phyloP scores from a whole-genome alignment of 2,888 invertebrate species.

The Synergus laeviventris region DNA sequence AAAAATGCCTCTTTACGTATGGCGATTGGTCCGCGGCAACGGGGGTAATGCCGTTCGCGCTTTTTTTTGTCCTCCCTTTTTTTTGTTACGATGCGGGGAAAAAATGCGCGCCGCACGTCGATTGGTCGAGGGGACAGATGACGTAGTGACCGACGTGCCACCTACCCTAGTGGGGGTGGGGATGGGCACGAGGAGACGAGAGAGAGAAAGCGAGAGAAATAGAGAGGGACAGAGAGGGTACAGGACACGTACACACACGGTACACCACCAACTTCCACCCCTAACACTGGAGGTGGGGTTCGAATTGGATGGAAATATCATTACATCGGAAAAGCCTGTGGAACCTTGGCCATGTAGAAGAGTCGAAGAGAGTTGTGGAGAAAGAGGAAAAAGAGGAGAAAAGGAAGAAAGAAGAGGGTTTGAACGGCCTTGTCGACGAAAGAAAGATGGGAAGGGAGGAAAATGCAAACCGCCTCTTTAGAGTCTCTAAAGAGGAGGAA shows the following conservation, averaged over 20 bases:
- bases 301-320: slow-evolving; percentile 73
- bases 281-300: slow-evolving; percentile 48
- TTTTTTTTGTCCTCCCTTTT: slow-evolving; percentile 64
- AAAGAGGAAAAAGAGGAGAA: slow-evolving; percentile 2
- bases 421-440: background rate
- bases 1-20: slow-evolving; percentile 77
- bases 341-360: slow-evolving; percentile 58
- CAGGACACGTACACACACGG: slow-evolving; percentile 45
- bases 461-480: slow-evolving; percentile 24
- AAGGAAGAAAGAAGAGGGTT: slow-evolving; percentile 16
- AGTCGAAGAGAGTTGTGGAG: slow-evolving; percentile 44
- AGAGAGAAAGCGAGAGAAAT: slow-evolving; percentile 51
- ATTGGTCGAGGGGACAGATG: slow-evolving; percentile 77
- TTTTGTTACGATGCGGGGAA: slow-evolving; percentile 73
- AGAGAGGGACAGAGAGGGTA: slow-evolving; percentile 53
- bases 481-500: slow-evolving; percentile 31
- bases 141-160: slow-evolving; percentile 76
- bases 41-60: slow-evolving; percentile 73
- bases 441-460: slow-evolving; percentile 2
- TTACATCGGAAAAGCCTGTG: slow-evolving; percentile 69
- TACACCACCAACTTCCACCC: slow-evolving; percentile 29
- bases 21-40: slow-evolving; percentile 75
- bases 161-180: slow-evolving; percentile 66
- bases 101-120: slow-evolving; percentile 75
- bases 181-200: slow-evolving; percentile 50